Base-by-base conservation (phyloP, 2,888 invertebrate genomes). In the Protophormia terraenovae region DNA sequence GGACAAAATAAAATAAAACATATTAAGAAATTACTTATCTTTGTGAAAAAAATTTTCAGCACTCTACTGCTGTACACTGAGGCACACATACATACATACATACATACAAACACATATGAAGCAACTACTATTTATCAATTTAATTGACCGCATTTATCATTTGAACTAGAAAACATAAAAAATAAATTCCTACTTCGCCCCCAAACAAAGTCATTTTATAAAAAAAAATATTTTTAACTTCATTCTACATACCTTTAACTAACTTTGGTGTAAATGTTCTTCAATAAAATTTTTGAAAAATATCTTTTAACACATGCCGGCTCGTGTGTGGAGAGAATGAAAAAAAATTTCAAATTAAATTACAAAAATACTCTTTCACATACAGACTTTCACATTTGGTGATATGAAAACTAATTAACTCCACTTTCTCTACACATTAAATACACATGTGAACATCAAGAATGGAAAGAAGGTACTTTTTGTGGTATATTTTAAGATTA, bases 111-210 rank as follows among this genome's bases (percentile, higher is more conserved):
- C 38, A 16, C 27, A 24, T 27, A 32, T 29, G 1, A 27, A 14
- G n/a, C 29, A 72, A 41, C 24, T 29, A 29, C 24, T 62, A 75
- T 50, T 62, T 50, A 75, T 75, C 62, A 75, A 75, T 62, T 75
- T 75, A 38, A 50, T 35, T 35, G 27, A 75, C 47, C 35, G 16
- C 12, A 60, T 60, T 45, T 60, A 32, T 73, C 32, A 47, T 32
- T n/a, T 60, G 22, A 45, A n/a, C 22, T 29, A 3, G 29, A 41
- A 27, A 41, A 58, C 7, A 29, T 1, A 14, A 62, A 38, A 41
- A 41, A 12, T 5, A 24, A 35, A 24, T 53, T 38, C 4, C 24
- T 38, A 35, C 4, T 53, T 35, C n/a, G n/a, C 29, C 45, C 41
- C 8, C 10, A 35, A 12, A 50, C 16, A 47, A 1, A 53, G 32